Conservation (phyloP, 2,113 vertebrate genomes). For the Tichodroma muraria region DNA sequence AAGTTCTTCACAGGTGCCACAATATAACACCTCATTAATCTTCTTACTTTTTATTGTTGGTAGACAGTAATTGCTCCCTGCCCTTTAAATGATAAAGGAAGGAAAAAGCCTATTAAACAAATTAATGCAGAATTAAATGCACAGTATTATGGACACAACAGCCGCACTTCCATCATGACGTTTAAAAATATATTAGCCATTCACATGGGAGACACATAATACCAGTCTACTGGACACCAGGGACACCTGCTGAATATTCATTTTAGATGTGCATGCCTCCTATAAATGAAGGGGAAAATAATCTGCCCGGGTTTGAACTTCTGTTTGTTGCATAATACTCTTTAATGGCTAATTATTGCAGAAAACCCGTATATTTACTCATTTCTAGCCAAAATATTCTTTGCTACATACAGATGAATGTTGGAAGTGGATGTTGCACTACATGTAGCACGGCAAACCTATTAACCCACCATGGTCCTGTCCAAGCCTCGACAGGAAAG, state of each 20-base stretch:
- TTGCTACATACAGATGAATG: background rate
- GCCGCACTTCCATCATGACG: background rate
- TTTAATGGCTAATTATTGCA: background rate
- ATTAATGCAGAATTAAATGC: background rate
- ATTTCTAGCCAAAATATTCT: background rate
- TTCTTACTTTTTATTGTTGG: background rate
- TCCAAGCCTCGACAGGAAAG: fast-evolving
- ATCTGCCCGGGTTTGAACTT: background rate
- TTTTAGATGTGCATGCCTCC: background rate
- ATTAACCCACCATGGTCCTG: background rate
- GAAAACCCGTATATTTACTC: background rate
- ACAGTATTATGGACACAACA: background rate
- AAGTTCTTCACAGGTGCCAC: background rate
- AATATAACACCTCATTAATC: background rate
- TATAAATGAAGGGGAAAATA: background rate
- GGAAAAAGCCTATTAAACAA: background rate
- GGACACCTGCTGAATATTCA: background rate
- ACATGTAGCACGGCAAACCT: background rate
- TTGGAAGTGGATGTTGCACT: background rate
- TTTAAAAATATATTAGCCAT: background rate
- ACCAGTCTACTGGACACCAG: background rate
- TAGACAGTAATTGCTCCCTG: background rate
- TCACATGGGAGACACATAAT: background rate
- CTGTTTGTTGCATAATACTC: background rate
- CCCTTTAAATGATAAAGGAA: background rate